Evolutionary conservation across 2,797 vertebrate genomes (phyloP), one percentile per base, ranked within the genome.

Genomic region (Pteronotus mesoamericanus): DNA sequence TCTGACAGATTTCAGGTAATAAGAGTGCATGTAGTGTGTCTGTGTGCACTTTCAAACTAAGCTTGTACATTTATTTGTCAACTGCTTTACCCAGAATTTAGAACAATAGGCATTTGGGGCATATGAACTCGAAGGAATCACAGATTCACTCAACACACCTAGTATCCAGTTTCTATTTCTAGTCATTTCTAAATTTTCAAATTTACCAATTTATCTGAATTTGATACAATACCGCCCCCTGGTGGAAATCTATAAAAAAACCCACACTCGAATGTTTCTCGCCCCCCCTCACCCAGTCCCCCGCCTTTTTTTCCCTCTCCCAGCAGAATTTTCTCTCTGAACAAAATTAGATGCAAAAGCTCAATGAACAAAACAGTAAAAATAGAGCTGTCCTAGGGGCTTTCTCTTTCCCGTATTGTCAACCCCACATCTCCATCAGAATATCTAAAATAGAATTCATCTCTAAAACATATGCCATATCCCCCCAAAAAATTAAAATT

Each of bases 181-280:
- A 75, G 22, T 88, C 29, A 46, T 92, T 95, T 94, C 44, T 95
- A 46, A 88, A 95, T 96, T 96, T 93, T 86, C 82, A 12, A 26
- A 48, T 11, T 21, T 37, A 34, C 51, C 37, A 26, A 12, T 74
- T 12, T 85, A 66, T 69, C 48, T 80, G 85, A 89, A 55, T 92
- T 92, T 95, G 79, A 95, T 98, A 86, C 97, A 98, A 98, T 71
- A 97, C 42, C 97, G 77, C 98, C 98, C 98, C 97, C 98, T 98
- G 80, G 97, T 98, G 98, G 98, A 95, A 71, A 53, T 51, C 10
- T 9, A 4, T 53, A 80, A 82, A 64, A 92, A 92, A 59, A 1
- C 7, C n/a, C 39, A 69, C 48, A 21, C 4, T 71, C 61, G 22
- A 59, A 1, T 2, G n/a, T 32, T 61, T 26, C 8, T n/a, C 12